phyloP scores from a whole-genome alignment of 2,888 invertebrate genomes.

The Rhaphigaster nebulosa region DNA sequence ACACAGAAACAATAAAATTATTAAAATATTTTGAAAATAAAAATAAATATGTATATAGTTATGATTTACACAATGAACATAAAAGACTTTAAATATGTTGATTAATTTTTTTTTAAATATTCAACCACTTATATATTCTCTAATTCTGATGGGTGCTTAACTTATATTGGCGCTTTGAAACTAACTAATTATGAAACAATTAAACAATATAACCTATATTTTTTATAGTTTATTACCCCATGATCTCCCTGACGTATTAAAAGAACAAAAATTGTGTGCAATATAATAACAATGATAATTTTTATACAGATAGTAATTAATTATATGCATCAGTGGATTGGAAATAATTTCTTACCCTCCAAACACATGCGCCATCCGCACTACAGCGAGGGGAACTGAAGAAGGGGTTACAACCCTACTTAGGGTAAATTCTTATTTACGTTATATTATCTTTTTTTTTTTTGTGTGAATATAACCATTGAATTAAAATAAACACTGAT shows the following conservation, averaged over 20 bases:
- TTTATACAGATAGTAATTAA: background rate
- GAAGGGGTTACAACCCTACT: slow-evolving; percentile 13
- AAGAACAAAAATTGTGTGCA: background rate
- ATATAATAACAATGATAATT: background rate
- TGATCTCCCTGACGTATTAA: background rate
- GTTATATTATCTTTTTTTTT: background rate
- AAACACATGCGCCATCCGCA: background rate
- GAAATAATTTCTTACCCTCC: background rate
- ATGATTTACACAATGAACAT: too few species aligned
- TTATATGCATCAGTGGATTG: background rate
- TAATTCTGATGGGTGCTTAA: too few species aligned
- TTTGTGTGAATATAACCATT: too few species aligned
- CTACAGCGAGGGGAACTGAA: background rate
- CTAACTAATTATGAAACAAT: too few species aligned
- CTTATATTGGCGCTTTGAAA: too few species aligned
- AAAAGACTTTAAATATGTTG: too few species aligned
- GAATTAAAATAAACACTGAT: background rate
- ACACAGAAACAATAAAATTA: background rate
- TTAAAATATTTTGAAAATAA: background rate
- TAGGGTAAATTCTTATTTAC: background rate
- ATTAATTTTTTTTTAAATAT: too few species aligned
- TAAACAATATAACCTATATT: too few species aligned
- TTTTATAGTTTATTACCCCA: too few species aligned
- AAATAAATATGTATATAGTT: too few species aligned
- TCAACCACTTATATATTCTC: too few species aligned